Evolutionary conservation across 2,888 invertebrate species (phyloP), one percentile per base, ranked within the genome.

Genomic region (Hyalella azteca): DNA sequence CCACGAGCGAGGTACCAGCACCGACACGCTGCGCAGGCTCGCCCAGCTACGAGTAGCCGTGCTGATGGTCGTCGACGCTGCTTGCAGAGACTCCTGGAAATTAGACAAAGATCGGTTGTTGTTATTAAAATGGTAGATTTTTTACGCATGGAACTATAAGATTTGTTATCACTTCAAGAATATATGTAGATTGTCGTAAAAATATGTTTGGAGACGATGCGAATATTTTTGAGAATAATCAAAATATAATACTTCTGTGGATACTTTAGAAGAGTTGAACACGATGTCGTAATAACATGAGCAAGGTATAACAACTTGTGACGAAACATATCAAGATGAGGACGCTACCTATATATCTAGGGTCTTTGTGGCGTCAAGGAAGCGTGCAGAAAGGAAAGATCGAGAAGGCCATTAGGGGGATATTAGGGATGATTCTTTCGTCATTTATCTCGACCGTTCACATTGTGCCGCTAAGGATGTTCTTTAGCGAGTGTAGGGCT

Each of bases 1-100:
- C 84, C 84, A 84, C 29, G 60, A 48, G 29, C 80, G 36, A 5
- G 84, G 84, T 39, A 84, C 82, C 73, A 84, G 59, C 15, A 84
- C 80, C 29, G 59, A 73, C 36, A 84, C 82, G 36, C 54, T 78
- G 15, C 81, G 73, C 77, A 84, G 81, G 73, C 79, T 79, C 7
- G 84, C 82, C 3, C 84, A 77, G 41, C 81, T 81, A 4, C 82
- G n/a, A 4, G 84, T 81, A 19, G 82, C 82, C 13, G 19, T 73
- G 78, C 82, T 81, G 29, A 84, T 60, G 36, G 73, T 50, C 13
- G 40, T 77, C 22, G 84, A 84, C 4, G 84, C 80, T 3, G 81
- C 75, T 11, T 78, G 48, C 5, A 79, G 73, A 60, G 78, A 41
- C 41, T 78, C 22, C 59, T 60, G 60, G 32, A 39, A 11, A 59